phyloP scores from a whole-genome alignment of 2,888 invertebrate species.

The Sarcophaga variegata region DNA sequence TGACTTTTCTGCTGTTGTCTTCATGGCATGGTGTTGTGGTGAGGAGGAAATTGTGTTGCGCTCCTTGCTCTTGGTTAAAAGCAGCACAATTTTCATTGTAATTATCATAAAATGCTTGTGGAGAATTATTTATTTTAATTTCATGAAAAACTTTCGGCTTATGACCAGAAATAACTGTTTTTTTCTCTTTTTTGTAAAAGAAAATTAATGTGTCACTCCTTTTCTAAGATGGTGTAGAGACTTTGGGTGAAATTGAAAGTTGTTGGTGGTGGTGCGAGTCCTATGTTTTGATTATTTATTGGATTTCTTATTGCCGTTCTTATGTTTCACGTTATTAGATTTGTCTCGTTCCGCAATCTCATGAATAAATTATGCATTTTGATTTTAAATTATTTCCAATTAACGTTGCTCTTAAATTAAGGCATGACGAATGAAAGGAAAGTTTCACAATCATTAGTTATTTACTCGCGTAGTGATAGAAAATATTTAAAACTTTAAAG shows the following conservation, averaged over 20 bases:
- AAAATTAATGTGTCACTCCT: background rate
- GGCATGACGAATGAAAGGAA: background rate
- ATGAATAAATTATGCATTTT: conserved; percentile 46
- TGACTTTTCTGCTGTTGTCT: conserved; percentile 23
- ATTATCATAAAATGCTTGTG: conserved; percentile 62
- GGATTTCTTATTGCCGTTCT: conserved; percentile 43
- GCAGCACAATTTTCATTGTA: conserved; percentile 58
- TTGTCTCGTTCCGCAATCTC: conserved; percentile 26
- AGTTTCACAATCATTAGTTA: background rate
- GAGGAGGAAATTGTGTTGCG: no score
- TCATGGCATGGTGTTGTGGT: background rate
- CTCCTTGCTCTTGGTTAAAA: background rate
- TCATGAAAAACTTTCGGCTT: conserved; percentile 40
- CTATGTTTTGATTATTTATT: conserved; percentile 36
- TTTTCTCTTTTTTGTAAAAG: no score
- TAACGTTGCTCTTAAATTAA: background rate
- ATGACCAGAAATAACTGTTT: conserved; percentile 15
- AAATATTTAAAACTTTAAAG: no score
- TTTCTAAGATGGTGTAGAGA: background rate
- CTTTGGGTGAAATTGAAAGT: background rate
- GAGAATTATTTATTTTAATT: conserved; percentile 60
- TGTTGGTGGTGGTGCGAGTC: background rate
- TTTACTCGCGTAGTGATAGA: no score
- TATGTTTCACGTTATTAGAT: background rate
- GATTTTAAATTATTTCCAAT: conserved; percentile 54